Conservation (phyloP, 2,797 vertebrate genomes). For the Sandelia bainsii region DNA sequence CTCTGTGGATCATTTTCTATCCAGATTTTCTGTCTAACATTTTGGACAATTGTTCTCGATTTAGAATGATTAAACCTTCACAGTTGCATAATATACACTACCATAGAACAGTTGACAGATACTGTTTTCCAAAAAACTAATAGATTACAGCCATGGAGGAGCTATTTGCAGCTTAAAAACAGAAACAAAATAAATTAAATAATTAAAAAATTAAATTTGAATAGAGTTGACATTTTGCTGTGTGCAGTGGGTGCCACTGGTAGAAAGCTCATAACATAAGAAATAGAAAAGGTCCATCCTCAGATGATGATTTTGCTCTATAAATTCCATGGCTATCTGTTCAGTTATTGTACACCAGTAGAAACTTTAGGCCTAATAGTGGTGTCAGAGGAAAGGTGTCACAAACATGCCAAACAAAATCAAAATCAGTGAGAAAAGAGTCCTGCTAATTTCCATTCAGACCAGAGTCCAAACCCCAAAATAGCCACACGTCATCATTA, state of each 20-base stretch:
- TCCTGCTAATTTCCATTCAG: neutral
- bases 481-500: constrained; percentile 68
- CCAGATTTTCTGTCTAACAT: neutral
- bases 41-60: neutral
- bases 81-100: neutral
- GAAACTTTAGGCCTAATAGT: constrained; percentile 2
- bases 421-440: constrained; percentile 23
- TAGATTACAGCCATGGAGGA: neutral
- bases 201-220: no score
- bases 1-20: neutral
- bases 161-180: neutral
- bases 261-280: neutral
- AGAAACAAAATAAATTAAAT: neutral
- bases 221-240: neutral
- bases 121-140: neutral
- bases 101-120: neutral
- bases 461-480: constrained; percentile 41
- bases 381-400: constrained; percentile 18
- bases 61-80: neutral
- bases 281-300: neutral
- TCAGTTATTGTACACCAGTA: constrained; percentile 1
- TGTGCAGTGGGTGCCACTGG: neutral
- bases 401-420: constrained; percentile 35
- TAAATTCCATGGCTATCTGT: neutral
- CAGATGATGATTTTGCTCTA: neutral